phyloP scores from a whole-genome alignment of 2,797 vertebrate species.

The Falco novaeseelandiae region DNA sequence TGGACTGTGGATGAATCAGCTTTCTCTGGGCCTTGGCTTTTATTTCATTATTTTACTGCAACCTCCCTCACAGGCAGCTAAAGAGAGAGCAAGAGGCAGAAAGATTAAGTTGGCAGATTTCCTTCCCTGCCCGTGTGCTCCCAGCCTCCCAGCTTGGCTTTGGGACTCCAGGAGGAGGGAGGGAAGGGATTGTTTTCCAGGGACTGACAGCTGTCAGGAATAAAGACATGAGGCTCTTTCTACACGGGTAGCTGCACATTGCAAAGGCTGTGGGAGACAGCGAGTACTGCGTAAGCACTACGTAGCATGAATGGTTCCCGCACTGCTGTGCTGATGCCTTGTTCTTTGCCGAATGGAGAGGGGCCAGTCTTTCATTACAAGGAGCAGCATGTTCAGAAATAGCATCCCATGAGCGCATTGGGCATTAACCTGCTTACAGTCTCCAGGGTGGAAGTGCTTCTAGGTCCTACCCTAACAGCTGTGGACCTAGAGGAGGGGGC shows the following conservation, averaged over 20 bases:
- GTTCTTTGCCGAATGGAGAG: not conserved
- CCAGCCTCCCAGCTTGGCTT: slow-evolving; percentile 21
- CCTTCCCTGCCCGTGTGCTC: not conserved
- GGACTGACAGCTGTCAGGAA: slow-evolving; percentile 35
- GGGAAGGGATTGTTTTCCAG: slow-evolving; percentile 9
- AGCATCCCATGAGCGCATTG: not conserved
- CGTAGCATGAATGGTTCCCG: not conserved
- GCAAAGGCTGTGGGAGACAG: not conserved
- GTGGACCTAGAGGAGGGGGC: not conserved
- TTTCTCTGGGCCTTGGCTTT: slow-evolving; percentile 74
- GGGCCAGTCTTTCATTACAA: not conserved
- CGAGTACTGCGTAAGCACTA: not conserved
- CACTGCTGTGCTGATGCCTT: not conserved
- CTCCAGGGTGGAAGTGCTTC: not conserved
- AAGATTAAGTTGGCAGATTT: slow-evolving; percentile 22
- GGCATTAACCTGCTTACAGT: not conserved
- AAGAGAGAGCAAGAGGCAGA: slow-evolving; percentile 23
- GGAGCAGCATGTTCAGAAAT: not conserved
- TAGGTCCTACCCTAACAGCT: not conserved
- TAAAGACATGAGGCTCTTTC: not conserved
- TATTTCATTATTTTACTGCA: slow-evolving; percentile 74
- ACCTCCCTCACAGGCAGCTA: slow-evolving; percentile 48
- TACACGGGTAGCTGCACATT: not conserved
- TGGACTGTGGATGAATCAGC: slow-evolving; percentile 76
- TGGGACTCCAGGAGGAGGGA: not conserved